Percentiles rank a stretch among this genome's conserved stretches.
Conservation (phyloP, 2,797 vertebrate species). For the Mus minutoides region DNA sequence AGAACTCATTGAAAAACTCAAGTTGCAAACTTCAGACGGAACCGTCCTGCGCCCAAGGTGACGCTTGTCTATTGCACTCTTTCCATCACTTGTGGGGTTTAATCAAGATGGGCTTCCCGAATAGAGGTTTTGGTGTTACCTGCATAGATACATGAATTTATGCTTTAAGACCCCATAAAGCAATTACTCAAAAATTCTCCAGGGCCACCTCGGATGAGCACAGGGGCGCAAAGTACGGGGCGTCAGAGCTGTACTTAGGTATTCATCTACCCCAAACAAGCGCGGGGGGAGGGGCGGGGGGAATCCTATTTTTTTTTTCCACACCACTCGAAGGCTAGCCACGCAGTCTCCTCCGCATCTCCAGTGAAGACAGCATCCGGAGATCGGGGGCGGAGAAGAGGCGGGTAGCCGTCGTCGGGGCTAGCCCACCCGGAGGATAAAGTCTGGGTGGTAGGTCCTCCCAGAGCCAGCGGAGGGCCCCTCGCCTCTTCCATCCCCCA, state of each 20-base stretch:
- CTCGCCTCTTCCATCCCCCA: slow-evolving; percentile 32
- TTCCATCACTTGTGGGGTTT: slow-evolving; percentile 57
- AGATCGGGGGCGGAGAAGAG: slow-evolving; percentile 13
- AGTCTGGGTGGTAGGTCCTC: slow-evolving; percentile 65
- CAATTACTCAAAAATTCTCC: slow-evolving; percentile 52
- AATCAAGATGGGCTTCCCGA: slow-evolving; percentile 64
- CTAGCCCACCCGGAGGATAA: slow-evolving; percentile 61
- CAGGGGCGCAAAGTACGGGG: background rate
- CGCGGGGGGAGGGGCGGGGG: background rate
- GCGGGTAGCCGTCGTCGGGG: slow-evolving; percentile 61
- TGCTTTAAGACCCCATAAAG: slow-evolving; percentile 63
- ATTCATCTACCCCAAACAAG: slow-evolving; percentile 13
- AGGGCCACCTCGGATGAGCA: slow-evolving; percentile 45
- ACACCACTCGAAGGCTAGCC: slow-evolving; percentile 37
- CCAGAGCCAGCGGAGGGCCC: background rate
- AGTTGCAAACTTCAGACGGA: slow-evolving; percentile 66
- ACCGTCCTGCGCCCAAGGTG: slow-evolving; percentile 41
- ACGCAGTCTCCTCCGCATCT: background rate
- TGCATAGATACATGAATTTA: slow-evolving; percentile 18
- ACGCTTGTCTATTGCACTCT: background rate
- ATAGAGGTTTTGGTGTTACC: slow-evolving; percentile 39
- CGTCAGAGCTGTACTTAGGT: background rate
- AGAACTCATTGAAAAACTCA: slow-evolving; percentile 47
- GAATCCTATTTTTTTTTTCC: slow-evolving; percentile 7
- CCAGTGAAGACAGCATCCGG: background rate